These are phyloP conservation scores for Gadus macrocephalus DNA, from an alignment of 2,113 vertebrate genomes.

Conservation along the genomic window DNA sequence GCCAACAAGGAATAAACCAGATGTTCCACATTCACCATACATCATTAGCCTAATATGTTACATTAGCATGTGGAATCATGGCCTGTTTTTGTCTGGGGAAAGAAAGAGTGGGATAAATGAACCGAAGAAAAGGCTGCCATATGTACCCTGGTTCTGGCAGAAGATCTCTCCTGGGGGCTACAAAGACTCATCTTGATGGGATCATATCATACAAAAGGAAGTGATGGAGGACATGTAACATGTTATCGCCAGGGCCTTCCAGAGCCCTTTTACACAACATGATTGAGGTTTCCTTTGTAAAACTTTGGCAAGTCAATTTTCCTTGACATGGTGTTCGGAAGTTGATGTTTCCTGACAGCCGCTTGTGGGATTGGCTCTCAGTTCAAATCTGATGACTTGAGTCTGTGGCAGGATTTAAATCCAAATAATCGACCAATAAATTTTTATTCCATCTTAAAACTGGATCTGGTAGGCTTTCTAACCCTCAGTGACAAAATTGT, in stretches of 20 bases:
- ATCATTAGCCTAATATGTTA: constrained; percentile 25
- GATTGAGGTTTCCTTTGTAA: background rate
- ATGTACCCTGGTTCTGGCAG: too few species aligned
- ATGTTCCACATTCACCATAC: constrained; percentile 22
- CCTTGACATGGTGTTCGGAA: constrained; percentile 2
- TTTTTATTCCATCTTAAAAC: constrained; percentile 8
- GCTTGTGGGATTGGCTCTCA: background rate
- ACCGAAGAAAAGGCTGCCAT: too few species aligned
- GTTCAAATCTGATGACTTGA: constrained; percentile 25
- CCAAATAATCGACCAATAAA: constrained; percentile 31
- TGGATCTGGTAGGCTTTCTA: too few species aligned
- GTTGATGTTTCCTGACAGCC: background rate
- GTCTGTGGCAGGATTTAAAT: constrained; percentile 22
- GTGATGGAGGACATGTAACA: background rate
- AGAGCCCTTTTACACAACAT: background rate
- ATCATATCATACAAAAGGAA: background rate
- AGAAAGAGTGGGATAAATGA: too few species aligned
- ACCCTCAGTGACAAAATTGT: too few species aligned
- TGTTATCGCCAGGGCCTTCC: background rate
- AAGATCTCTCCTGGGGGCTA: too few species aligned
- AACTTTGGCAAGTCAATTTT: background rate
- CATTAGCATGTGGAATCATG: constrained; percentile 26
- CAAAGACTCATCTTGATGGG: too few species aligned
- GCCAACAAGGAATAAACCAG: constrained; percentile 19
- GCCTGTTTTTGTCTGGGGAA: constrained; percentile 13